Evolutionary conservation across 2,113 vertebrate species (phyloP).

Genomic region (Apteryx owenii): DNA sequence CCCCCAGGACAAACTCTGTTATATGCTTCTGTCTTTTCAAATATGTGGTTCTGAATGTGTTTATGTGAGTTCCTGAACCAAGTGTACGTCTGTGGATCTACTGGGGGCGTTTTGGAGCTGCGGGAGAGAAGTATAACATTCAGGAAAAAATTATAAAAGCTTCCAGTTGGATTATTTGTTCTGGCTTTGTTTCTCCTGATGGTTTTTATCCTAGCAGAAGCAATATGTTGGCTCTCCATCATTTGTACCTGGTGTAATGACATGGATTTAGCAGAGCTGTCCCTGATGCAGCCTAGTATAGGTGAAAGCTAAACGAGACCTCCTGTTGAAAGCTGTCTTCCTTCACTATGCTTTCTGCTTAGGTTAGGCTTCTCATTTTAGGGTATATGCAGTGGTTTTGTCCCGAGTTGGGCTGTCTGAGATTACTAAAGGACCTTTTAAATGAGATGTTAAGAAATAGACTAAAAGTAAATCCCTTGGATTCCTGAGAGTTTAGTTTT

Average conservation of each 20-base stretch:
- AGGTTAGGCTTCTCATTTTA: not conserved
- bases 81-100: not conserved
- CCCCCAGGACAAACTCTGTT: conserved; percentile 38
- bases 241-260: not conserved
- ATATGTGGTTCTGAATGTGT: not conserved
- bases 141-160: not conserved
- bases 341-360: not conserved
- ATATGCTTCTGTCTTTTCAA: not conserved
- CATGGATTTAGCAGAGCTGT: not conserved
- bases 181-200: not conserved
- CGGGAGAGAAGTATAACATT: not conserved
- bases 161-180: not conserved
- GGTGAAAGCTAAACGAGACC: not conserved
- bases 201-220: not conserved
- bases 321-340: not conserved
- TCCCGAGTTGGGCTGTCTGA: not conserved
- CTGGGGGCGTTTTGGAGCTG: not conserved
- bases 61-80: not conserved
- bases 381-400: not conserved
- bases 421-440: not conserved
- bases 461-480: not conserved
- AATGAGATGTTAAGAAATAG: not conserved
- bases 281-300: rapidly evolving
- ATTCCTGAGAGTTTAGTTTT: not conserved
- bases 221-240: not conserved